Evolutionary conservation across 1,140 invertebrate genomes (phyloP), one percentile per base, ranked within the genome.

Genomic region (Papilio machaon): DNA sequence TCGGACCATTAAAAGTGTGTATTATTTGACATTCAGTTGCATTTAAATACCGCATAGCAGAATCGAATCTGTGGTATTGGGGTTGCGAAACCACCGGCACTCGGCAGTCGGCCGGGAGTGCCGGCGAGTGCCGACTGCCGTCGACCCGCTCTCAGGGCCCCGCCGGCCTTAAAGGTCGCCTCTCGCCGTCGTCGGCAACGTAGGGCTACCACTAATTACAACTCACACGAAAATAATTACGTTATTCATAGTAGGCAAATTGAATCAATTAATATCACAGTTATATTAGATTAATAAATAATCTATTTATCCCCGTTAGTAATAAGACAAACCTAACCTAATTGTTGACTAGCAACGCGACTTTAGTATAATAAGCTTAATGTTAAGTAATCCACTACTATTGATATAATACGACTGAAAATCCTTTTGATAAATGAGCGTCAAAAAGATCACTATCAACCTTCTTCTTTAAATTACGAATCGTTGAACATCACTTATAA

Each of bases 151-250:
- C 77, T 79, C 77, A 79, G 77, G 77, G 77, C 76, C 58, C 58
- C 58, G 47, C 8, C 77, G 77, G 77, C 77, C 77, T 79, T 79
- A 79, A 79, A 79, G 77, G 77, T 79, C 77, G 77, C 77, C 77
- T 79, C 77, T 79, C 77, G 58, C 54, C 38, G 77, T 52, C 74
- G 74, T 47, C 17, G 58, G 5, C 70, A n/a, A 47, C 10, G 11
- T 79, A 79, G 77, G 77, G 77, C 38, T 79, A n/a, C n/a, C 52
- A 77, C 38, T 30, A 30, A 30, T 2, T 30, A 30, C 23, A 30
- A 35, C 58, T 11, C 23, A 64, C 64, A 70, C 30, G 1, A 70
- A 35, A 35, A 5, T 60, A 8, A 60, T 23, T 67, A 67, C 23
- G 11, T 10, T 58, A 19, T 19, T 9, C 17, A 19, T 43, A 43